These are phyloP conservation scores for Cisticola juncidis DNA, from an alignment of 2,113 vertebrate genomes.

Conservation along the genomic window DNA sequence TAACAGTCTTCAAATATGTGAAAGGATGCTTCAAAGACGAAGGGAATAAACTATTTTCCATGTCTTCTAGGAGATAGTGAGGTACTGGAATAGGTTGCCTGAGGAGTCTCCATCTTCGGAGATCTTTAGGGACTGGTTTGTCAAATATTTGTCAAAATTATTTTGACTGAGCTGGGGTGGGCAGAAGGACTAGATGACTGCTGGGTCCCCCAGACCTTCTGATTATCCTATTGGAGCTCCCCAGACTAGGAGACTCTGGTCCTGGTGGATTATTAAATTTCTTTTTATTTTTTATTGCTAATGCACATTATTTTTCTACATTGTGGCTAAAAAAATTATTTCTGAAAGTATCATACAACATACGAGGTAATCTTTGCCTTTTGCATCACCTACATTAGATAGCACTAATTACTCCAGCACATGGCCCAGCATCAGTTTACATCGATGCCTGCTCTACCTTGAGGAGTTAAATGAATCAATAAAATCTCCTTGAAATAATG, in stretches of 20 bases:
- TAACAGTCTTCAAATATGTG: conserved; percentile 51
- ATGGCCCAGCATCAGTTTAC: not conserved
- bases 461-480: not conserved
- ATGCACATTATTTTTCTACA: not conserved
- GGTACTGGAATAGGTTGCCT: not conserved
- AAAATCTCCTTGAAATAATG: not conserved
- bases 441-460: not conserved
- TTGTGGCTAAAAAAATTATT: not conserved
- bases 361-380: not conserved
- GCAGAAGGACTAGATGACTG: not conserved
- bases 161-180: not conserved
- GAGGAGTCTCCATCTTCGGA: not conserved
- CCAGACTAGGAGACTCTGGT: not conserved
- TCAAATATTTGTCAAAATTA: not conserved
- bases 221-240: not conserved
- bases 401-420: not conserved
- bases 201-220: not conserved
- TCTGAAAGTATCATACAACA: not conserved
- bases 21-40: conserved; percentile 41
- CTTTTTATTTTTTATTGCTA: not conserved
- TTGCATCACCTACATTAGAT: not conserved
- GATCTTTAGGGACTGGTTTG: not conserved
- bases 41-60: not conserved
- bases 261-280: not conserved
- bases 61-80: not conserved